phyloP scores from a whole-genome alignment of 2,797 vertebrate species.

The Falco concolor region DNA sequence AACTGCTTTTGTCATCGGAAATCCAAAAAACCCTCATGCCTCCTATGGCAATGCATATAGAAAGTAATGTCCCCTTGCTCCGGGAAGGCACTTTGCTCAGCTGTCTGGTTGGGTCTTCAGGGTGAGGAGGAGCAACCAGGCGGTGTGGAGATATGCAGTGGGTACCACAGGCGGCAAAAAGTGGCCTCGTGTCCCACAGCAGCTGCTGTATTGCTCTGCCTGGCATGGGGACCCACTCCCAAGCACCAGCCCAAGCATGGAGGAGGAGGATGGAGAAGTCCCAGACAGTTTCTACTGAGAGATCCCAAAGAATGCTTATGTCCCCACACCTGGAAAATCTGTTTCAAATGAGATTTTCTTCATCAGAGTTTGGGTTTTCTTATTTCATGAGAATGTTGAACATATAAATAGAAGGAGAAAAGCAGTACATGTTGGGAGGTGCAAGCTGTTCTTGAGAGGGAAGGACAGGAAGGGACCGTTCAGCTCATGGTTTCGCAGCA shows the following conservation, averaged over 20 bases:
- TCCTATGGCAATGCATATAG: not conserved
- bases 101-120: not conserved
- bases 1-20: not conserved
- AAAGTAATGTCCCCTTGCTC: fast-evolving
- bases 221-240: fast-evolving
- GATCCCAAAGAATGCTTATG: not conserved
- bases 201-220: not conserved
- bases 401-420: not conserved
- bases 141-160: not conserved
- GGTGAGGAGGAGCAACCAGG: not conserved
- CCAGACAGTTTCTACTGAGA: not conserved
- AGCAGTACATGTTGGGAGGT: not conserved
- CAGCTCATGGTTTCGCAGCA: not conserved
- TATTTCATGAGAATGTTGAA: not conserved
- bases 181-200: not conserved
- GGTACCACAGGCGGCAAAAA: fast-evolving
- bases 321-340: not conserved
- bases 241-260: not conserved
- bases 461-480: not conserved
- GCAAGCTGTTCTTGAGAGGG: not conserved
- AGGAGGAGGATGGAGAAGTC: not conserved
- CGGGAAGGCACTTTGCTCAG: not conserved
- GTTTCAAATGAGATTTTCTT: not conserved
- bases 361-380: too few species aligned
- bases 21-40: fast-evolving